A percentile compares a stretch with the other conserved stretches of the same genome.
phyloP scores from a whole-genome alignment of 1,140 invertebrate genomes.

The Stratiolaelaps scimitus region DNA sequence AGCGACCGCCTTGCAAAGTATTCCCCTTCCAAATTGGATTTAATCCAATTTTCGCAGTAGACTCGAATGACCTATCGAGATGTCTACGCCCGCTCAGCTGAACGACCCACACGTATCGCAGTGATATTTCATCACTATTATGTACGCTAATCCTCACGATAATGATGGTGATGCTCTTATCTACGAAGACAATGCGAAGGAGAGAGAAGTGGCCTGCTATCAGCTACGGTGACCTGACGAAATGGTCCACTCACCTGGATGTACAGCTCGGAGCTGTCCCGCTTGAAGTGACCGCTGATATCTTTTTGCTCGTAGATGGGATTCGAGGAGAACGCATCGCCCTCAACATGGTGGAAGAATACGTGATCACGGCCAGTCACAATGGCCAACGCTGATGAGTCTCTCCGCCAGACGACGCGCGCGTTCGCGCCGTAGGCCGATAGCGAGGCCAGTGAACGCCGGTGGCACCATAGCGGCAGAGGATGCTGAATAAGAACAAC shows the following conservation, averaged over 20 bases:
- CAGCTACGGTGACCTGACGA: too few relatives aligned
- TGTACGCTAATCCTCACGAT: too few relatives aligned
- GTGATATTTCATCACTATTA: too few relatives aligned
- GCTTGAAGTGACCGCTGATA: neutral
- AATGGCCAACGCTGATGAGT: slow-evolving; percentile 20
- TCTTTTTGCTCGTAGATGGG: slow-evolving; percentile 24
- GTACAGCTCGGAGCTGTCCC: slow-evolving; percentile 22
- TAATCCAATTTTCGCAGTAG: too few relatives aligned
- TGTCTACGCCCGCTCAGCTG: too few relatives aligned
- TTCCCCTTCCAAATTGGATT: too few relatives aligned
- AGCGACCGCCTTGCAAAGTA: too few relatives aligned
- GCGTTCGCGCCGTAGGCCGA: neutral
- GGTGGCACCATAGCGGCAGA: slow-evolving; percentile 30
- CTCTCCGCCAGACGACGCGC: slow-evolving; percentile 17
- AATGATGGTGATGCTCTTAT: too few relatives aligned
- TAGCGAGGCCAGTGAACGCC: slow-evolving; percentile 21
- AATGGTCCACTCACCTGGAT: slow-evolving; percentile 8
- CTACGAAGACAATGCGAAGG: too few relatives aligned
- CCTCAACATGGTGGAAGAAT: slow-evolving; percentile 27
- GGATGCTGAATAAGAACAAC: slow-evolving; percentile 11
- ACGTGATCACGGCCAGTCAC: slow-evolving; percentile 9
- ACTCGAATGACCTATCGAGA: too few relatives aligned
- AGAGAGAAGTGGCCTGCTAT: too few relatives aligned
- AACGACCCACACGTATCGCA: too few relatives aligned
- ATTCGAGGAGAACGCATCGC: slow-evolving; percentile 24